phyloP scores from a whole-genome alignment of 2,888 invertebrate genomes.

The Pristionchus maxplancki region DNA sequence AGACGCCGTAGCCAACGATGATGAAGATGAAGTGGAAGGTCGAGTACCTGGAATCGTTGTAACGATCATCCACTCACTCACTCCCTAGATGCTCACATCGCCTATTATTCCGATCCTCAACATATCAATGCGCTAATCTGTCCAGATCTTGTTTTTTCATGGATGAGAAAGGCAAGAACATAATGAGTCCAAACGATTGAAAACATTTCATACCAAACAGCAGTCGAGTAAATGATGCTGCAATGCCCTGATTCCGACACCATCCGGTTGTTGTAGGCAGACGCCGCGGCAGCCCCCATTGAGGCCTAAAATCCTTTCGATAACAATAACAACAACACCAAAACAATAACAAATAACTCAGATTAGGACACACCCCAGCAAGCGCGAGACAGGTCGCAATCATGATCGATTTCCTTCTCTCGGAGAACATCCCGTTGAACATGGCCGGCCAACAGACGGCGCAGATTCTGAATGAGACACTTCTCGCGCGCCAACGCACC shows the following conservation, averaged over 20 bases:
- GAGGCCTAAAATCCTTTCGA: conserved; percentile 9
- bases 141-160: not conserved
- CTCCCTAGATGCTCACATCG: not conserved
- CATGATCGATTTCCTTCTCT: conserved; percentile 47
- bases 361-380: conserved; percentile 19
- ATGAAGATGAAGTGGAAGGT: conserved; percentile 70
- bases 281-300: not conserved
- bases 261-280: not conserved
- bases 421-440: conserved; percentile 64
- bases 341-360: no score
- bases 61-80: not conserved
- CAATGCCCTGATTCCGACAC: conserved; percentile 57
- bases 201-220: conserved; percentile 57
- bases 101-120: no score
- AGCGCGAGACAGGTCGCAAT: not conserved
- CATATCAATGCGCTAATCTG: no score
- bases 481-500: no score
- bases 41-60: conserved; percentile 58
- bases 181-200: no score
- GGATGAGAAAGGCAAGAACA: no score
- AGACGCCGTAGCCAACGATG: conserved; percentile 63
- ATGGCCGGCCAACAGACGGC: conserved; percentile 56
- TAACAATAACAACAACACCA: no score
- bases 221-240: conserved; percentile 68
- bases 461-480: conserved; percentile 43